Conservation (phyloP, 2,888 invertebrate species). For the Odontocolon sp. region DNA sequence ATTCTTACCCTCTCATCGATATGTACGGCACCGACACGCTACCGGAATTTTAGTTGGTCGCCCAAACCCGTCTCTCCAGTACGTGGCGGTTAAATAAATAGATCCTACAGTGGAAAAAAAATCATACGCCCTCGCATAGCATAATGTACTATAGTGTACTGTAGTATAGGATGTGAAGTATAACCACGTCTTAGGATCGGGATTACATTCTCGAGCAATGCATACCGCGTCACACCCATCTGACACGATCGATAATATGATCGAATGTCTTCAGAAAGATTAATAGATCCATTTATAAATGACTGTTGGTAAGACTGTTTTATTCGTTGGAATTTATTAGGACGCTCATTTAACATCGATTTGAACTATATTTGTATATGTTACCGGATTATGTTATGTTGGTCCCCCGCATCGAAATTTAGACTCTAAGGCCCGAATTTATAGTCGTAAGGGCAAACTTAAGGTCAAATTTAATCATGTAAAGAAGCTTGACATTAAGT, state of each 20-base stretch:
- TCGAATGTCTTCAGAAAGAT: conserved; percentile 24
- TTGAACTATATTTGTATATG: too few relatives aligned
- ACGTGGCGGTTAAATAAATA: conserved; percentile 71
- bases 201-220: neutral
- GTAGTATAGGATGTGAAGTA: neutral
- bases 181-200: neutral
- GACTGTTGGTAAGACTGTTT: too few relatives aligned
- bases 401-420: too few relatives aligned
- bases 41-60: conserved; percentile 79
- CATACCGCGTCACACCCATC: conserved; percentile 22
- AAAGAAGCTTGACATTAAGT: too few relatives aligned
- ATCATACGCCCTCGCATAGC: neutral
- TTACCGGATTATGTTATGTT: too few relatives aligned
- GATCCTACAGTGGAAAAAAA: conserved; percentile 48
- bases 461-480: too few relatives aligned
- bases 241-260: conserved; percentile 22
- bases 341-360: too few relatives aligned
- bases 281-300: conserved; percentile 30
- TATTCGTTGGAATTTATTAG: too few relatives aligned
- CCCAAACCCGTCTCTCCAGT: conserved; percentile 58
- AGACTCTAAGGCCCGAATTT: too few relatives aligned
- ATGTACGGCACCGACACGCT: conserved; percentile 75
- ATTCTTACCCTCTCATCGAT: conserved; percentile 72
- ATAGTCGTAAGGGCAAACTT: too few relatives aligned
- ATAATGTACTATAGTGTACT: neutral